Conservation (phyloP, 2,113 vertebrate genomes). For the Rhinoptilus africanus region DNA sequence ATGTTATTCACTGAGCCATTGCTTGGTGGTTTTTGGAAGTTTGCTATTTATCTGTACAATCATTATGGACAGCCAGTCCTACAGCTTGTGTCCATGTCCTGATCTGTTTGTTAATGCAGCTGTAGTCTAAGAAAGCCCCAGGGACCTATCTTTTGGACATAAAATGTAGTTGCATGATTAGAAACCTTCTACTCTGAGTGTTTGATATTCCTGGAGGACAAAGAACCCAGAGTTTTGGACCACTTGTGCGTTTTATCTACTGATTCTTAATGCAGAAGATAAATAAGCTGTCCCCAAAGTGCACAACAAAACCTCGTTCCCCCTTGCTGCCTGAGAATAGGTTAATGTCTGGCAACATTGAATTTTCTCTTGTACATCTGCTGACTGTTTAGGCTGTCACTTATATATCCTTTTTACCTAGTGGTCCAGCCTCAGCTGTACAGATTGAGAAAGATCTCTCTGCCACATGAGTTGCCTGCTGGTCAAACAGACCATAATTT, state of each 20-base stretch:
- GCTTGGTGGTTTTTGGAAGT: neutral
- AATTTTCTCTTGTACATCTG: neutral
- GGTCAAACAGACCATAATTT: neutral
- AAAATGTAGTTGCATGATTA: neutral
- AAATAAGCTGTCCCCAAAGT: neutral
- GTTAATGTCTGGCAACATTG: neutral
- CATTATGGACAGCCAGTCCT: neutral
- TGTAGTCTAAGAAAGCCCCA: neutral
- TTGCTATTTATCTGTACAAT: neutral
- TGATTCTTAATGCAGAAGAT: neutral
- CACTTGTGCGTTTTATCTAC: neutral
- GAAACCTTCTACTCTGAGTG: neutral
- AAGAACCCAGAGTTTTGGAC: neutral
- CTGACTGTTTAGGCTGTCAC: neutral
- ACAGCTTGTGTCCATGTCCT: neutral
- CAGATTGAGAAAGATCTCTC: neutral
- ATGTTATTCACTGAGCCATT: neutral
- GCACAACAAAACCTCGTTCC: neutral
- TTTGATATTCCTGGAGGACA: neutral
- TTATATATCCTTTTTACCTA: neutral
- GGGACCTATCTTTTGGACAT: neutral
- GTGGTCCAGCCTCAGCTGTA: neutral
- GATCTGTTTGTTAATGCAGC: neutral
- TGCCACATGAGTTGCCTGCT: neutral
- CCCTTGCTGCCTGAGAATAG: neutral